Evolutionary conservation across 1,140 invertebrate species (phyloP).

Genomic region (Scylla paramamosain): DNA sequence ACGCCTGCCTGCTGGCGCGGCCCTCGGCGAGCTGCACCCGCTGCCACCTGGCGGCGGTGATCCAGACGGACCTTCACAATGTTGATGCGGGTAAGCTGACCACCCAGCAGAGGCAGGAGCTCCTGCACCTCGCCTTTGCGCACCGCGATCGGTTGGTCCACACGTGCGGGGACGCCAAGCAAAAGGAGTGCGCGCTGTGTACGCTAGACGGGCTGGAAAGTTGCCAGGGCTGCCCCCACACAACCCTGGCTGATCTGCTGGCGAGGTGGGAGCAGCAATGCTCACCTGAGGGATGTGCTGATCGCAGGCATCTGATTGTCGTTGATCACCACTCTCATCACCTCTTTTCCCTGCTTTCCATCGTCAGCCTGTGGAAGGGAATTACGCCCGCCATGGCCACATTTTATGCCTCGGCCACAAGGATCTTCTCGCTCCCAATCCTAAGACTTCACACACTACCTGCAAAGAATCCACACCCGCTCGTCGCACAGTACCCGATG

Average conservation of each 20-base stretch:
- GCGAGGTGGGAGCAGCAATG: background rate
- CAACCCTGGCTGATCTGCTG: background rate
- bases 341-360: background rate
- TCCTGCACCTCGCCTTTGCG: background rate
- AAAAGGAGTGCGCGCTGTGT: background rate
- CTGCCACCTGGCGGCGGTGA: background rate
- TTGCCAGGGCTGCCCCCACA: background rate
- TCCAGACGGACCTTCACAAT: background rate
- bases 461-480: too few relatives aligned
- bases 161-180: background rate
- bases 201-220: background rate
- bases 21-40: background rate
- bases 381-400: background rate
- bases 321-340: too few relatives aligned
- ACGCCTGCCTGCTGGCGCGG: background rate
- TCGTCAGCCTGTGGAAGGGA: too few relatives aligned
- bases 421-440: too few relatives aligned
- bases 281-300: background rate
- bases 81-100: background rate
- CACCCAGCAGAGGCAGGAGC: background rate
- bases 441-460: too few relatives aligned
- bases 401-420: too few relatives aligned
- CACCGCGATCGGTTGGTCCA: background rate
- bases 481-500: too few relatives aligned
- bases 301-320: background rate